Conservation (phyloP, 2,888 invertebrate species). For the Rotaria magnacalcarata region DNA sequence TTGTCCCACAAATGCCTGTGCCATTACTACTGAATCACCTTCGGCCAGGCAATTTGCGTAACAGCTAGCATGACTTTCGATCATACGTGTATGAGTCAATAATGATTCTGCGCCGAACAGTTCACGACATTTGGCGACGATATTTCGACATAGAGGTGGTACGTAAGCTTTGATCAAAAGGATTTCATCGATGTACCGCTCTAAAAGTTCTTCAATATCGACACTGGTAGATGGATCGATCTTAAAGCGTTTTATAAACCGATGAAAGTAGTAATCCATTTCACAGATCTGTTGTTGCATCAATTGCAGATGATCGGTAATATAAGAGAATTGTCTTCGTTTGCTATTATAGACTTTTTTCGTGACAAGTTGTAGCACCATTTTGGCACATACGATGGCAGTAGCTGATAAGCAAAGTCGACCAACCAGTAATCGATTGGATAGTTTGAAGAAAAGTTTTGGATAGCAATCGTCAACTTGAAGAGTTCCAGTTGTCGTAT, state of each 20-base stretch:
- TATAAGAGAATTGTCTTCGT: background rate
- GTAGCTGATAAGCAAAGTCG: slow-evolving; percentile 24
- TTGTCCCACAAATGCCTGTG: background rate
- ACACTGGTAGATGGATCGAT: background rate
- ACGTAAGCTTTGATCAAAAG: slow-evolving; percentile 27
- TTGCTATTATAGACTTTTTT: slow-evolving; percentile 30
- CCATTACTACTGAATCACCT: slow-evolving; percentile 8
- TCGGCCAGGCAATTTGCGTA: slow-evolving; percentile 7
- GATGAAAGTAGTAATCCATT: slow-evolving; percentile 24
- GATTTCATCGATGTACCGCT: background rate
- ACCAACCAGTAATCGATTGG: slow-evolving; percentile 6
- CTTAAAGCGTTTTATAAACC: slow-evolving; percentile 1
- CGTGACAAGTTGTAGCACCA: background rate
- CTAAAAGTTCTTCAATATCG: background rate
- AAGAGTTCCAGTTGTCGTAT: background rate
- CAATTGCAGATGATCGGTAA: background rate
- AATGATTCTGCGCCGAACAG: background rate
- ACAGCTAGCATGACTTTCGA: background rate
- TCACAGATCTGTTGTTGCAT: slow-evolving; percentile 7
- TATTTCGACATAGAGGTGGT: background rate
- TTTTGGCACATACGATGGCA: background rate
- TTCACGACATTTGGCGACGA: slow-evolving; percentile 30
- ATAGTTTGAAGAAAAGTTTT: slow-evolving; percentile 14
- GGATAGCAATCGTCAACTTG: background rate
- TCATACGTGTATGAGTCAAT: background rate